Conservation (phyloP, 1,140 invertebrate genomes). For the Ceratitis capitata region DNA sequence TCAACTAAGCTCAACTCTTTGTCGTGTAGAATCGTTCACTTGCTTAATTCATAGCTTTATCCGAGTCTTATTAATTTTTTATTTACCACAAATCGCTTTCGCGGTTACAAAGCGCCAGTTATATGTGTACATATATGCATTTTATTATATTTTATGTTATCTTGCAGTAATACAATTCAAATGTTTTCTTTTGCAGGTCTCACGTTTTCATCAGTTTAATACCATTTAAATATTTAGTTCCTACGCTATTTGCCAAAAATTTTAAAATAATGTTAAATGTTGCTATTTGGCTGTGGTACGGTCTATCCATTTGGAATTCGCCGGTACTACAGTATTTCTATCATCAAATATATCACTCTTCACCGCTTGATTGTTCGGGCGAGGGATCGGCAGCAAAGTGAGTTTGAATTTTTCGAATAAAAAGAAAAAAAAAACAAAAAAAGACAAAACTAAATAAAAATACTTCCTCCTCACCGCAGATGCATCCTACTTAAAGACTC, state of each 20-base stretch:
- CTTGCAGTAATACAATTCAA: neutral
- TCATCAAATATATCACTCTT: slow-evolving; percentile 62
- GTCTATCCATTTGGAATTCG: slow-evolving; percentile 62
- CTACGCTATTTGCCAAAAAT: slow-evolving; percentile 62
- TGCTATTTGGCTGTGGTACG: slow-evolving; percentile 62
- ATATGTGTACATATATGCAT: too few relatives aligned
- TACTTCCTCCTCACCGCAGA: slow-evolving; percentile 41
- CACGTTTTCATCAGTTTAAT: slow-evolving; percentile 59
- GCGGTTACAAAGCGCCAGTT: neutral
- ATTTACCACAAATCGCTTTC: too few relatives aligned
- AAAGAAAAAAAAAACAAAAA: neutral
- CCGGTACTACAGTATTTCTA: slow-evolving; percentile 63
- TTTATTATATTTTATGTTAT: neutral
- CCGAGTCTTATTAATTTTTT: too few relatives aligned
- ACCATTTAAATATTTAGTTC: slow-evolving; percentile 62
- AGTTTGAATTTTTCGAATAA: too few relatives aligned
- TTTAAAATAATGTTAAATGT: slow-evolving; percentile 60
- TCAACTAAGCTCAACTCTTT: too few relatives aligned
- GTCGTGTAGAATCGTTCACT: too few relatives aligned
- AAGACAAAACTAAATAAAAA: neutral
- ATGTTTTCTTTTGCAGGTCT: slow-evolving; percentile 45
- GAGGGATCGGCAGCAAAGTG: slow-evolving; percentile 62
- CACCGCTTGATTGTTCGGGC: slow-evolving; percentile 59
- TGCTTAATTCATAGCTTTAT: too few relatives aligned
- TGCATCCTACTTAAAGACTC: slow-evolving; percentile 61